These are phyloP conservation scores for Lanistes nyassanus DNA, from an alignment of 1,140 invertebrate species.

Conservation along the genomic window DNA sequence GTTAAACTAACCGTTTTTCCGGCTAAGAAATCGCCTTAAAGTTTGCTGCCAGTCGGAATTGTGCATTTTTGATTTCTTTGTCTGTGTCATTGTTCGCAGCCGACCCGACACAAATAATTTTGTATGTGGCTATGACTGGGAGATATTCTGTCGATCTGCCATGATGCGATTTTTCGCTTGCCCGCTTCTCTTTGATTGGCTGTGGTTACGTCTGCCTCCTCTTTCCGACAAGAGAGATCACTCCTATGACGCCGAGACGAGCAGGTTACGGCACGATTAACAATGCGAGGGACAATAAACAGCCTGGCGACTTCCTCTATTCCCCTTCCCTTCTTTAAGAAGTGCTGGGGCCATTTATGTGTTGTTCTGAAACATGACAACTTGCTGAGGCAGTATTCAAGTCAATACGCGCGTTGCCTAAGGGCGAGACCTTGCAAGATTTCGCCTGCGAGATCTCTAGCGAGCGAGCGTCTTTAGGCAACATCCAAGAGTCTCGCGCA, in stretches of 20 bases:
- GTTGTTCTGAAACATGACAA: too few relatives aligned
- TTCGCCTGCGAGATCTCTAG: too few relatives aligned
- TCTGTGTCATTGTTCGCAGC: constrained; percentile 39
- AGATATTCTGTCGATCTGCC: constrained; percentile 36
- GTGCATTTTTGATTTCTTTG: constrained; percentile 30
- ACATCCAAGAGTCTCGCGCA: too few relatives aligned
- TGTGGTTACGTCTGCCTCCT: constrained; percentile 1
- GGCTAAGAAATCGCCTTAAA: constrained; percentile 44
- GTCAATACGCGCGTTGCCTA: too few relatives aligned
- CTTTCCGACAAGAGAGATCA: constrained; percentile 8
- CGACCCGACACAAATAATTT: not conserved
- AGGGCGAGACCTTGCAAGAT: too few relatives aligned
- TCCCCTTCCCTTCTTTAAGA: too few relatives aligned
- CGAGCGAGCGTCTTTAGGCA: too few relatives aligned
- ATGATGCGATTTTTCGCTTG: constrained; percentile 49
- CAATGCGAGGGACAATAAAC: constrained; percentile 18
- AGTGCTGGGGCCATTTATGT: too few relatives aligned
- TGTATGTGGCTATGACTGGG: not conserved
- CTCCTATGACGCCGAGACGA: not conserved
- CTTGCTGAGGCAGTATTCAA: too few relatives aligned
- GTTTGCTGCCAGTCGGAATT: constrained; percentile 50
- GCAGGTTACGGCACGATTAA: constrained; percentile 15
- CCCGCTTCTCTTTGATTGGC: constrained; percentile 48
- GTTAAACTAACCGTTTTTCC: constrained; percentile 39
- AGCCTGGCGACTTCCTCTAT: not conserved